Evolutionary conservation across 2,113 vertebrate genomes (phyloP).

Genomic region (Notechis scutatus): DNA sequence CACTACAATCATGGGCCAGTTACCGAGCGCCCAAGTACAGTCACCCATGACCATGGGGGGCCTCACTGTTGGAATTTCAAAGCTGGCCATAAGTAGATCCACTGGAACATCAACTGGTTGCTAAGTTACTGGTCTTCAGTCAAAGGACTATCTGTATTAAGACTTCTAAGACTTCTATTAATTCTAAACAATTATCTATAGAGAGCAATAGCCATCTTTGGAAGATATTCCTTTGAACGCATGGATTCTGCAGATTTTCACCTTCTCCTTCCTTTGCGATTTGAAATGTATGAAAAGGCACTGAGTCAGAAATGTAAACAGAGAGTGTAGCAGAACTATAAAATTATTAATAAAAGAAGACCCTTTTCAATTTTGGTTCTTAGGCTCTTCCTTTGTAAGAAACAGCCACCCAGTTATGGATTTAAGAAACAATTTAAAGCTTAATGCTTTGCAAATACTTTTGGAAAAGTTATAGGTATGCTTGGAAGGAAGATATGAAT

Average conservation of each 20-base stretch:
- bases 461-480: background rate
- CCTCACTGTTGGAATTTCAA: background rate
- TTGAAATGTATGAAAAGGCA: background rate
- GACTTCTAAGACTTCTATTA: background rate
- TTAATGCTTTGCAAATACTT: background rate
- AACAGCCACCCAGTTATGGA: background rate
- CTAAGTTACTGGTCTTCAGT: background rate
- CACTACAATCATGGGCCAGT: background rate
- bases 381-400: background rate
- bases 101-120: background rate
- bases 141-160: background rate
- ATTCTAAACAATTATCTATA: background rate
- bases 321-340: too few species aligned
- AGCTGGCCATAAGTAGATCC: background rate
- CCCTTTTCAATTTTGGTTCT: background rate
- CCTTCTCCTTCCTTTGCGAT: background rate
- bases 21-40: background rate
- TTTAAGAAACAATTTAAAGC: background rate
- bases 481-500: background rate
- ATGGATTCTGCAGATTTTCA: background rate
- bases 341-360: background rate
- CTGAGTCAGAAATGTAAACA: background rate
- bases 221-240: background rate
- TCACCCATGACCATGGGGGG: background rate
- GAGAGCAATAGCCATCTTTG: background rate